phyloP scores from a whole-genome alignment of 2,113 vertebrate genomes.

The Neolamprologus tretocephalus region DNA sequence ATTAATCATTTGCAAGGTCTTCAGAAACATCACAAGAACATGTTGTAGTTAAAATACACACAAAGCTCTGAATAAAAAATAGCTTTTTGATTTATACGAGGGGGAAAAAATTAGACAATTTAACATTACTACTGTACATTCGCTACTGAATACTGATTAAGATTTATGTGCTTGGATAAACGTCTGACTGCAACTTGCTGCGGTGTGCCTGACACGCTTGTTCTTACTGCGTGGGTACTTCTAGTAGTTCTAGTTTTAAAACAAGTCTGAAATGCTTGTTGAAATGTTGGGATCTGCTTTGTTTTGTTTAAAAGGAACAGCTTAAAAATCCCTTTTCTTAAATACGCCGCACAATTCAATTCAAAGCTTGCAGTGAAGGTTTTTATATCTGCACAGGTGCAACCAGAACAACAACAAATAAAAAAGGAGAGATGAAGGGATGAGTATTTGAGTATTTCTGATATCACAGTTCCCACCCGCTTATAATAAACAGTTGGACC shows the following conservation, averaged over 20 bases:
- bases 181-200: constrained; percentile 1
- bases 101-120: not conserved
- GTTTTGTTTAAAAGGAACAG: not conserved
- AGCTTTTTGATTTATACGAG: not conserved
- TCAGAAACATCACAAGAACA: not conserved
- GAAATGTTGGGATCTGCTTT: not conserved
- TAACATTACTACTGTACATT: not conserved
- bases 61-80: constrained; percentile 8
- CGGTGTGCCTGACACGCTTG: not conserved
- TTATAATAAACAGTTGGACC: constrained; percentile 21
- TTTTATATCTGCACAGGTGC: not conserved
- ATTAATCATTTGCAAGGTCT: constrained; percentile 17
- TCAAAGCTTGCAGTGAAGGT: not conserved
- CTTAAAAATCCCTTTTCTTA: not conserved
- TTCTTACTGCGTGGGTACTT: not conserved
- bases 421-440: not conserved
- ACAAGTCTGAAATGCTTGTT: not conserved
- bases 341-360: not conserved
- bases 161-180: not conserved
- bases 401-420: not conserved
- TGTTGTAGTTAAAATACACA: not conserved
- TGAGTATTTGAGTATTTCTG: not conserved
- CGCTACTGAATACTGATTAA: not conserved
- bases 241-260: not conserved
- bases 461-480: not conserved